Evolutionary conservation across 2,888 invertebrate genomes (phyloP), one percentile per base, ranked within the genome.

Genomic region (Alcis repandata): DNA sequence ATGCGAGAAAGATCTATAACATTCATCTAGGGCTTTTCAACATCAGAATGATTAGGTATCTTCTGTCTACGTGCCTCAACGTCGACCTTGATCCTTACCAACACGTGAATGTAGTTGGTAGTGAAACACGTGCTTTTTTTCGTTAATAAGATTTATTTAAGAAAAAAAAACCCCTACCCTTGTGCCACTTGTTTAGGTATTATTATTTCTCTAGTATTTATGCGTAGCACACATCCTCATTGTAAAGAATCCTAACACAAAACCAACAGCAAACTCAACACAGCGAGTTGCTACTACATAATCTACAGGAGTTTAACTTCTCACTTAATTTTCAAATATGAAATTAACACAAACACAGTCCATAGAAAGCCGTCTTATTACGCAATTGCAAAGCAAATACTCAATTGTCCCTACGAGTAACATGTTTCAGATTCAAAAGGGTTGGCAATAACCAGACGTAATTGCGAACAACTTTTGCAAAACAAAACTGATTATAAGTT

Each of bases 401-500:
- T 57, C 53, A 52, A 60, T 60, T 53, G 52, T 60, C n/a, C 13
- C 13, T n/a, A n/a, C n/a, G n/a, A n/a, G 19, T 11, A 32, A 45
- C 56, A 45, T 56, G 56, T 56, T 56, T 45, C 56, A 2, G 20
- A 36, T 54, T 46, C 15, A 33, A 51, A 52, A 45, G 59, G 60
- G 33, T 53, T 45, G 22, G 46, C 22, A 40, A 41, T 41, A 49
- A n/a, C n/a, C 22, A 11, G 19, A 11, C 41, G 38, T 27, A 20
- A 49, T 52, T 43, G n/a, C 17, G 10, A 43, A 59, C 38, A 62
- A 33, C 36, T 17, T 43, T 49, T 59, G 48, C 43, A 59, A 71
- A 71, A 69, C 66, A 71, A 68, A 72, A 74, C 66, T 68, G 72
- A 74, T 76, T 74, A 68, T 53, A 72, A 72, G 58, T 71, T 71